Evolutionary conservation across 2,113 vertebrate species (phyloP).

Genomic region (Prochilodus magdalenae): DNA sequence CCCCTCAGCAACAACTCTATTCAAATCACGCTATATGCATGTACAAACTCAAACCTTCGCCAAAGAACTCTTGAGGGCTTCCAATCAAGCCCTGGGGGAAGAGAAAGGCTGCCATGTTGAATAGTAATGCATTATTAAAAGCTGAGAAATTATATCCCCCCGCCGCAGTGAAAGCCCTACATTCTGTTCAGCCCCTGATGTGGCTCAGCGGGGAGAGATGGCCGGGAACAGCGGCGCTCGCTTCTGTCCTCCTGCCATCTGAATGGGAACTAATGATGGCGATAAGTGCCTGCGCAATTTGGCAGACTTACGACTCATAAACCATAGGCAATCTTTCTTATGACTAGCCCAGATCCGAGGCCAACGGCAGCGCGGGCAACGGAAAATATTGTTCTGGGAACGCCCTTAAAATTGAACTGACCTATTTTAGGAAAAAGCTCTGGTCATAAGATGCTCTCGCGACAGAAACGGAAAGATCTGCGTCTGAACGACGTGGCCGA

Average conservation of each 20-base stretch:
- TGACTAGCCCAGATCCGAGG: conserved; percentile 29
- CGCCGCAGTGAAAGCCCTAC: conserved; percentile 54
- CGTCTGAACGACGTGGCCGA: conserved; percentile 21
- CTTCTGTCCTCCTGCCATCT: conserved; percentile 47
- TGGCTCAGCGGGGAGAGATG: conserved; percentile 49
- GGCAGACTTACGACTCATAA: conserved; percentile 52
- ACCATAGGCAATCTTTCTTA: conserved; percentile 51
- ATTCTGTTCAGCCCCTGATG: conserved; percentile 48
- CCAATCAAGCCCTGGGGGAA: conserved; percentile 47
- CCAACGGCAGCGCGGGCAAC: conserved; percentile 33
- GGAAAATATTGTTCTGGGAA: conserved; percentile 36
- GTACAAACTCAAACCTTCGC: conserved; percentile 51
- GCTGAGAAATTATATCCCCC: conserved; percentile 53
- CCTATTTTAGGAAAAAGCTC: conserved; percentile 11
- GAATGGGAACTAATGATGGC: conserved; percentile 57
- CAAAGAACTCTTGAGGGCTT: conserved; percentile 41
- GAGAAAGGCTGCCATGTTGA: conserved; percentile 53
- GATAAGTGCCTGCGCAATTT: conserved; percentile 54
- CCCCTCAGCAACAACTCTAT: conserved; percentile 28
- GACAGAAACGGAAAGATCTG: conserved; percentile 12
- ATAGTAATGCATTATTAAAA: conserved; percentile 63
- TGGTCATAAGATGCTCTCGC: neutral
- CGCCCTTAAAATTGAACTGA: conserved; percentile 23
- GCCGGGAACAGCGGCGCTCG: conserved; percentile 38
- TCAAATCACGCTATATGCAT: conserved; percentile 47